These are phyloP conservation scores for Xiphydria camelus DNA, from an alignment of 2,888 invertebrate genomes.

Conservation along the genomic window DNA sequence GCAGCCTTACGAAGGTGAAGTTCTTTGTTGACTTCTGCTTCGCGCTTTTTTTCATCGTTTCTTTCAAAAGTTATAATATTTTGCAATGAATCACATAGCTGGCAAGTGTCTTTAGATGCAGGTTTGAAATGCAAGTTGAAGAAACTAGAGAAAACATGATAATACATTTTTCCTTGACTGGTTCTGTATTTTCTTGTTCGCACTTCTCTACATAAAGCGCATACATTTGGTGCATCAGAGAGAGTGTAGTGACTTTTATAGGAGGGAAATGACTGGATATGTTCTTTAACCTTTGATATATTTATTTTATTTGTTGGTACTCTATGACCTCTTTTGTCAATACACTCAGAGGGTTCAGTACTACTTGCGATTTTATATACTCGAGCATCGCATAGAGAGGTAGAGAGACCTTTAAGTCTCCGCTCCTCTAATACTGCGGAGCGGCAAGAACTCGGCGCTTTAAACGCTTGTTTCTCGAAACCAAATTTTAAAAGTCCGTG, in stretches of 20 bases:
- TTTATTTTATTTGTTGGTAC: conserved; percentile 37
- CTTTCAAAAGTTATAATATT: conserved; percentile 24
- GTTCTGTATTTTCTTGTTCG: conserved; percentile 20
- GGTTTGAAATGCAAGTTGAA: conserved; percentile 34
- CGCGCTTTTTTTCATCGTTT: conserved; percentile 20
- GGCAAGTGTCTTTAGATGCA: conserved; percentile 30
- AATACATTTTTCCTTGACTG: conserved; percentile 31
- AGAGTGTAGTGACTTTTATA: conserved; percentile 29
- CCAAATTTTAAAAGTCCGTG: no score
- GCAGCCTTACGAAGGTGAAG: conserved; percentile 28
- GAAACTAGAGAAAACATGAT: conserved; percentile 26
- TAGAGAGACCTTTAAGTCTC: no score
- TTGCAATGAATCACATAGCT: conserved; percentile 22
- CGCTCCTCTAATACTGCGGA: no score
- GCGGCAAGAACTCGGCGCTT: no score
- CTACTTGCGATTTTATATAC: no score
- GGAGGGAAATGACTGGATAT: conserved; percentile 23
- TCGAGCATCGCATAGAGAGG: no score
- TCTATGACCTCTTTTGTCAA: no score
- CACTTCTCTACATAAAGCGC: conserved; percentile 23
- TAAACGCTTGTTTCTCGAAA: no score
- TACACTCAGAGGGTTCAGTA: no score
- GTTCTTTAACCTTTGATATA: conserved; percentile 28
- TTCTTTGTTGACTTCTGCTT: conserved; percentile 32
- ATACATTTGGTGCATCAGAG: conserved; percentile 31